A percentile compares a stretch with the other conserved stretches of the same genome.
Evolutionary conservation across 2,797 vertebrate species (phyloP).

Genomic region (Ctenochaetus hawaiiensis): DNA sequence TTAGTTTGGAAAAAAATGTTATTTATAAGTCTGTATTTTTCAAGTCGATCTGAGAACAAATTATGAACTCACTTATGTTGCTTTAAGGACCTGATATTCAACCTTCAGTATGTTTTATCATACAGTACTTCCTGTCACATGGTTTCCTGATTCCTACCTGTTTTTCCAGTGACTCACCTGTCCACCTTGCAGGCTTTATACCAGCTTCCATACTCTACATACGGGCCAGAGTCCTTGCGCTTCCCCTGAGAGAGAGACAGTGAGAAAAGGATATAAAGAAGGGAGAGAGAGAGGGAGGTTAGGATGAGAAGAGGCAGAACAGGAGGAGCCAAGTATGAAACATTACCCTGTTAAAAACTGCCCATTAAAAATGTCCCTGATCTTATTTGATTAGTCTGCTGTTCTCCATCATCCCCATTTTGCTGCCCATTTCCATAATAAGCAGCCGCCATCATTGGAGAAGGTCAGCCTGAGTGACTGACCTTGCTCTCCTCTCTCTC

Average conservation of each 20-base stretch:
- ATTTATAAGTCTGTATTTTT: neutral
- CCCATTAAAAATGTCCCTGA: neutral
- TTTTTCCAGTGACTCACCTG: slow-evolving; percentile 82
- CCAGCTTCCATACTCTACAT: slow-evolving; percentile 93
- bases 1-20: neutral
- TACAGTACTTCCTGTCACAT: neutral
- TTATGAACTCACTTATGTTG: neutral
- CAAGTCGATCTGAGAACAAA: neutral
- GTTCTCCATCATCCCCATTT: slow-evolving; percentile 1
- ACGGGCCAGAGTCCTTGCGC: slow-evolving; percentile 84
- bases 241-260: slow-evolving; percentile 80
- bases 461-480: slow-evolving; percentile 10
- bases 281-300: neutral
- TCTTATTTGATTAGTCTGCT: neutral
- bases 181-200: slow-evolving; percentile 94
- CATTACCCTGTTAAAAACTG: slow-evolving; percentile 7
- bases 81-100: neutral
- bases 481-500: slow-evolving; percentile 94
- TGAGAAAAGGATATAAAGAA: neutral
- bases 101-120: neutral
- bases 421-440: neutral
- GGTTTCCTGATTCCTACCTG: too few species aligned
- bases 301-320: neutral
- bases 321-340: neutral
- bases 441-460: neutral